Evolutionary conservation across 2,888 invertebrate genomes (phyloP), one percentile per base, ranked within the genome.

Genomic region (Osmoderma eremita): DNA sequence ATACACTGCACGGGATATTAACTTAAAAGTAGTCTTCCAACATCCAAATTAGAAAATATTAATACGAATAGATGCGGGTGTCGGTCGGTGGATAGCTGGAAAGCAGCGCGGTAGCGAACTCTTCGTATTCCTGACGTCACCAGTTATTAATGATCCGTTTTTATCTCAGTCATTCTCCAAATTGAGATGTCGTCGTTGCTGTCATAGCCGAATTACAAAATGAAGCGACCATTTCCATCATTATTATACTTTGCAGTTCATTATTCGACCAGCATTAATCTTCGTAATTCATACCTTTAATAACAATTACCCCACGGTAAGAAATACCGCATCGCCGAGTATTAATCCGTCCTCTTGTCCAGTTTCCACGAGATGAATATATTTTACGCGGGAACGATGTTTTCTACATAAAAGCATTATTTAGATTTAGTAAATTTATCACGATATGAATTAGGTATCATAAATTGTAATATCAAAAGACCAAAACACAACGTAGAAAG

Each of bases 131-230:
- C 75, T 75, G 75, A 75, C 75, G 74, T 75, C 74, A 75, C 72
- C 63, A 75, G 74, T 76, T 73, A 76, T 76, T 75, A 76, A 76
- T 75, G 75, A 73, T 72, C 69, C 70, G 72, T 75, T 73, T 76
- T 76, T 76, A 76, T 76, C 76, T 75, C 73, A 75, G 74, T 73
- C 73, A 73, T 75, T 73, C 70, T 71, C 75, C 71, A 76, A 76
- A 76, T 76, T 76, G 75, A 76, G 75, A 75, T 75, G 75, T 76
- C 75, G 76, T 75, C 75, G 74, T 75, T 74, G 74, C 74, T 75
- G 74, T 75, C 75, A 71, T 71, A 71, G 71, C 73, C 69, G 71
- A 69, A 74, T 74, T 75, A 76, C 74, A 73, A 74, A 75, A 75
- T 74, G 75, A 74, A 75, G 73, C 75, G 75, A 72, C 73, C 71